Conservation (phyloP, 2,797 vertebrate genomes). For the Harpagifer antarcticus region DNA sequence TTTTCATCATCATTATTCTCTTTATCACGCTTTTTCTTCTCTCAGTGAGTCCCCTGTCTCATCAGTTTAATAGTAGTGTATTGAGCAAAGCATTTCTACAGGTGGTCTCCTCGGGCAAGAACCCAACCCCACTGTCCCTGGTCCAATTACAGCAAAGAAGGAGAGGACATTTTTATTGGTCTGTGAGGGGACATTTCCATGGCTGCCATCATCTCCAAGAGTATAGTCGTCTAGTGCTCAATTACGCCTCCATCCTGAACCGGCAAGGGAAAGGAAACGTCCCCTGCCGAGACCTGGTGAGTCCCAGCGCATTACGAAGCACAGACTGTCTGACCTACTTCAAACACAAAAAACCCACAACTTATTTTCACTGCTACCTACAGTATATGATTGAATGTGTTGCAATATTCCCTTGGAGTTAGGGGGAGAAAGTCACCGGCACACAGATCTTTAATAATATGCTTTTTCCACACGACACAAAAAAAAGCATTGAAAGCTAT, state of each 20-base stretch:
- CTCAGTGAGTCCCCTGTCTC: constrained; percentile 61
- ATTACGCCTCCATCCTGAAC: constrained; percentile 73
- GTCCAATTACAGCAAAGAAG: constrained; percentile 81
- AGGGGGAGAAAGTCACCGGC: constrained; percentile 4
- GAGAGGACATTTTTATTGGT: constrained; percentile 77
- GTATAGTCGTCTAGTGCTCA: constrained; percentile 72
- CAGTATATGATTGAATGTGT: constrained; percentile 62
- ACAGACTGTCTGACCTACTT: constrained; percentile 82
- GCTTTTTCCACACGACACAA: constrained; percentile 2
- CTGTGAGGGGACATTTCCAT: constrained; percentile 78
- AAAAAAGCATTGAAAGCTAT: constrained; percentile 16
- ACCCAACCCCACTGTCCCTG: constrained; percentile 73
- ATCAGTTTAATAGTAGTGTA: constrained; percentile 74
- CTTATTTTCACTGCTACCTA: constrained; percentile 66
- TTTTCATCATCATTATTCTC: constrained; percentile 56
- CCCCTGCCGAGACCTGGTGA: constrained; percentile 67
- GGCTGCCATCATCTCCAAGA: constrained; percentile 67
- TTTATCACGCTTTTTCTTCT: constrained; percentile 43
- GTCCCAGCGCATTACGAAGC: constrained; percentile 69
- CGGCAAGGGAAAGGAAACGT: constrained; percentile 60
- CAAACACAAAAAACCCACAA: constrained; percentile 69
- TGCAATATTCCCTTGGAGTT: constrained; percentile 46
- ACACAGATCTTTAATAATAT: constrained; percentile 12
- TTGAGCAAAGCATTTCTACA: constrained; percentile 76
- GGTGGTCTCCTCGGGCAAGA: constrained; percentile 72